These are phyloP conservation scores for Pristiophorus japonicus DNA, from an alignment of 2,113 vertebrate genomes.

Conservation along the genomic window DNA sequence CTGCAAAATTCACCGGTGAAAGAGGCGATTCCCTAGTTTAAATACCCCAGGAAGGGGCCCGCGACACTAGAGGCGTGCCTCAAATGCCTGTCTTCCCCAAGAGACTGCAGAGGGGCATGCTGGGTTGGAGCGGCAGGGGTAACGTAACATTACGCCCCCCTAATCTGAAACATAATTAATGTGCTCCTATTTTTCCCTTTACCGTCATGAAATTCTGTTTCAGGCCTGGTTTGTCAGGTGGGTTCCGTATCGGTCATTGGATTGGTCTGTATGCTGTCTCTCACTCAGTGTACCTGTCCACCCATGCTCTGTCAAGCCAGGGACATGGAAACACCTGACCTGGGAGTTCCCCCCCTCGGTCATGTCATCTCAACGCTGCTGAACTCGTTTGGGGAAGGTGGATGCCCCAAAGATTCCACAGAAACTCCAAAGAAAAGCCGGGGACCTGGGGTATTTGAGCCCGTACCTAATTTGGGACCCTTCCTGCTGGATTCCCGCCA, in stretches of 20 bases:
- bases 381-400: neutral
- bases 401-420: neutral
- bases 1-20: neutral
- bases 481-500: neutral
- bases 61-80: neutral
- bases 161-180: neutral
- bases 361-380: neutral
- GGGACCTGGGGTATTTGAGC: neutral
- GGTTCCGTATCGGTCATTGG: neutral
- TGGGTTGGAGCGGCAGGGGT: neutral
- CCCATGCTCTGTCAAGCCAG: neutral
- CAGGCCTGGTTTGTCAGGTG: neutral
- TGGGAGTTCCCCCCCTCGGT: neutral
- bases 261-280: neutral
- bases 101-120: neutral
- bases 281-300: neutral
- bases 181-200: neutral
- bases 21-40: neutral
- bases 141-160: neutral
- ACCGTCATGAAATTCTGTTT: neutral
- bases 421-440: neutral
- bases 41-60: neutral
- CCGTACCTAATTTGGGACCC: neutral
- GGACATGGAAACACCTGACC: no score
- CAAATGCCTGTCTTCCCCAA: neutral